Evolutionary conservation across 2,797 vertebrate species (phyloP).

Genomic region (Gorsachius magnificus): DNA sequence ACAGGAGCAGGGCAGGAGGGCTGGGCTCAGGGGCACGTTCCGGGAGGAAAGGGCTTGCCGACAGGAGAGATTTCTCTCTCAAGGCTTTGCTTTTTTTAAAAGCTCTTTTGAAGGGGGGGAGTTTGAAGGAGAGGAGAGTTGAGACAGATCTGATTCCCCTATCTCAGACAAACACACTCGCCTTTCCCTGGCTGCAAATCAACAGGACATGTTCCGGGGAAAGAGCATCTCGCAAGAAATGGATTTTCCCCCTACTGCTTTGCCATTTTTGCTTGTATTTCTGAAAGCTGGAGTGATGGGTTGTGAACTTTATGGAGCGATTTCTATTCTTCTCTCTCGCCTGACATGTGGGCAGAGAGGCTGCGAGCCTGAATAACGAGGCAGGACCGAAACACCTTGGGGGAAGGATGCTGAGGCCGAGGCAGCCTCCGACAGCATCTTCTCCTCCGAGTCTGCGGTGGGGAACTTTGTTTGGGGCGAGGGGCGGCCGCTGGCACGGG

Average conservation of each 20-base stretch:
- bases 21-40: background rate
- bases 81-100: background rate
- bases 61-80: background rate
- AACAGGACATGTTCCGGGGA: constrained; percentile 34
- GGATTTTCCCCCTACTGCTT: constrained; percentile 56
- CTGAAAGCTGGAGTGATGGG: constrained; percentile 25
- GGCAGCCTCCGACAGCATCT: background rate
- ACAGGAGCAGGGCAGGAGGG: background rate
- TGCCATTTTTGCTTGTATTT: constrained; percentile 54
- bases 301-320: constrained; percentile 38
- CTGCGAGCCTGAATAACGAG: background rate
- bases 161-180: constrained; percentile 40
- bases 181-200: constrained; percentile 30
- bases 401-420: background rate
- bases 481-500: background rate
- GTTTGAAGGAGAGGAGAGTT: constrained; percentile 9
- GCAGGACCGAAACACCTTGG: background rate
- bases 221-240: constrained; percentile 34
- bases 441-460: background rate
- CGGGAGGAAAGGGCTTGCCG: background rate
- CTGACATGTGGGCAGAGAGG: constrained; percentile 25
- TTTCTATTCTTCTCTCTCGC: constrained; percentile 11
- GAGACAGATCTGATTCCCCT: constrained; percentile 33
- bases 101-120: background rate
- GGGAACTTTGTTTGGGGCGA: background rate